These are phyloP conservation scores for Athripsodes cinereus DNA, from an alignment of 2,888 invertebrate genomes.

Conservation along the genomic window DNA sequence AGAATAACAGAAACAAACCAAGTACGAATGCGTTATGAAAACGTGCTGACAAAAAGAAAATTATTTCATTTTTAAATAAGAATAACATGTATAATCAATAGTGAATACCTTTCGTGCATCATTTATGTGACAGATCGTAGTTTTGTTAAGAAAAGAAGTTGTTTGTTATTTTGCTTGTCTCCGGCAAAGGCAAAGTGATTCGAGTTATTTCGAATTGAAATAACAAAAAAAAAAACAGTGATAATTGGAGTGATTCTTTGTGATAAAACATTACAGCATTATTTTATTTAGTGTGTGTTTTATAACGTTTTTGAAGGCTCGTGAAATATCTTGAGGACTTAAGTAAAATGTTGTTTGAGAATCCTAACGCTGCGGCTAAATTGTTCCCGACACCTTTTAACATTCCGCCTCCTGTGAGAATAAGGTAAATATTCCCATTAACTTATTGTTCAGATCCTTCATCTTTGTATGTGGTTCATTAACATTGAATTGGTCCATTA, in stretches of 20 bases:
- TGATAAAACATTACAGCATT: background rate
- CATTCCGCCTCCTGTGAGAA: slow-evolving; percentile 63
- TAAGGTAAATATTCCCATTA: slow-evolving; percentile 43
- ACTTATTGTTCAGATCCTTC: too few species aligned
- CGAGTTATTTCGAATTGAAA: background rate
- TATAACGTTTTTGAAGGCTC: background rate
- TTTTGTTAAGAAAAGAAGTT: background rate
- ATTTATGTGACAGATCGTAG: background rate
- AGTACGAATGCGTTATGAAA: slow-evolving; percentile 7
- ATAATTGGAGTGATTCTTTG: background rate
- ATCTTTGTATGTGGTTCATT: too few species aligned
- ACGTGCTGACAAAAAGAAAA: slow-evolving; percentile 2
- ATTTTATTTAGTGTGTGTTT: background rate
- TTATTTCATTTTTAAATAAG: background rate
- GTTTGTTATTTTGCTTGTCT: background rate
- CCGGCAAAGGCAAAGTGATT: background rate
- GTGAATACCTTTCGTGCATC: background rate
- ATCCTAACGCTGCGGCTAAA: slow-evolving; percentile 59
- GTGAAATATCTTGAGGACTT: background rate
- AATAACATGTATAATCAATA: background rate
- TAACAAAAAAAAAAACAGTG: background rate
- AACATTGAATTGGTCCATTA: too few species aligned
- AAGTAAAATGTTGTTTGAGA: slow-evolving; percentile 62
- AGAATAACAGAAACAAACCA: slow-evolving; percentile 4
- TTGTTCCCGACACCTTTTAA: slow-evolving; percentile 61